Evolutionary conservation across 1,140 invertebrate species (phyloP), one percentile per base, ranked within the genome.

Genomic region (Drosophila sturtevanti): DNA sequence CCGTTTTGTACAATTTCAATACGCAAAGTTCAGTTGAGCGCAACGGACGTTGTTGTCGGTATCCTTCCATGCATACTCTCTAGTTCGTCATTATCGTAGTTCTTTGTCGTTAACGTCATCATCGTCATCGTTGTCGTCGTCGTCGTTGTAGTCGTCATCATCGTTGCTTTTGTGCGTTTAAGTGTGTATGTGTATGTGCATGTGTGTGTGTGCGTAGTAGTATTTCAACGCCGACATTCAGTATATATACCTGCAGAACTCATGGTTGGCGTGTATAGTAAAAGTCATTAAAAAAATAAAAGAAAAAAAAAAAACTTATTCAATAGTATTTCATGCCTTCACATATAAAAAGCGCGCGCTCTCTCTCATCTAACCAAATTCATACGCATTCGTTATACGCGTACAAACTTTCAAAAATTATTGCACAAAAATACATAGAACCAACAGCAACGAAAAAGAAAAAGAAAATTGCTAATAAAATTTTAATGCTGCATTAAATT

Each of bases 1-100:
- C 41, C 48, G 72, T 71, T 79, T 31, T 51, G n/a, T 68, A 65
- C 68, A 63, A 58, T 69, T 89, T 91, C 70, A 91, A 90, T 91
- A 91, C 85, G 79, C 78, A 87, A 87, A 81, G 77, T 91, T 91
- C 82, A 76, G 80, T 79, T 80, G 89, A 91, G 86, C 90, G 90
- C 86, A 76, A 84, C 82, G 82, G 90, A 91, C 79, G 80, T 84
- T 84, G 22, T 72, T 34, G 52, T 78, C 69, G 79, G 66, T 71
- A 72, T 72, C 52, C 72, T 48, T 48, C 41, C 41, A 48, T 48
- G 16, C 7, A 44, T 16, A 44, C 41, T 18, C 41, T 48, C 16
- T 21, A 11, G 16, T 48, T 21, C 41, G 16, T 48, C 41, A 48
- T 48, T 21, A 48, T 48, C 6, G 27, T 31, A 31, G 27, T 31